A percentile compares a stretch with the other conserved stretches of the same genome.
Evolutionary conservation across 2,113 vertebrate species (phyloP).

Genomic region (Mesoclemmys tuberculata): DNA sequence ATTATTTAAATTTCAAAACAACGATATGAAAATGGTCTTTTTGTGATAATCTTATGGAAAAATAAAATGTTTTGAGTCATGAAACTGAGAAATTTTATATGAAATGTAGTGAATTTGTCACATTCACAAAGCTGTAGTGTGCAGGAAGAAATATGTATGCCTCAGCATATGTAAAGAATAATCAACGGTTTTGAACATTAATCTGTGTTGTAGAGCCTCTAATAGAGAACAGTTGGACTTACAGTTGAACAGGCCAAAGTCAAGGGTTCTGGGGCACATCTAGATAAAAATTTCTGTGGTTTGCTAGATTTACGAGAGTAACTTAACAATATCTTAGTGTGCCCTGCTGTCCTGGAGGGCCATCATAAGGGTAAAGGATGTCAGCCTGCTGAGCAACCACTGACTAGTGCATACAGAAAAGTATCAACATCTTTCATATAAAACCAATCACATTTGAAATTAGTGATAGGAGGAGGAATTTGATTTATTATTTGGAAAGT

Average conservation of each 20-base stretch:
- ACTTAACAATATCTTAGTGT: constrained; percentile 25
- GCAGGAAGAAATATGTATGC: not conserved
- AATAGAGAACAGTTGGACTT: not conserved
- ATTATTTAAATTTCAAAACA: not conserved
- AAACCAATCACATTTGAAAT: constrained; percentile 79
- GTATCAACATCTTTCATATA: constrained; percentile 66
- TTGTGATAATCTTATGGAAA: not conserved
- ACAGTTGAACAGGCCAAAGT: constrained; percentile 7
- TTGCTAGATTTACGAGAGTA: constrained; percentile 5
- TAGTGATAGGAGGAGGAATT: constrained; percentile 52
- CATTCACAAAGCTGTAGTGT: not conserved
- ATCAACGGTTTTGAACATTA: not conserved
- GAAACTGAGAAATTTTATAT: not conserved
- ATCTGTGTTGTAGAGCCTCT: not conserved
- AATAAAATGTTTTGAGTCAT: not conserved
- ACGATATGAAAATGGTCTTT: not conserved
- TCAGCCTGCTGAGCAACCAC: constrained; percentile 60
- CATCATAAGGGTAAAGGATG: constrained; percentile 73
- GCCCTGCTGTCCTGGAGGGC: constrained; percentile 31
- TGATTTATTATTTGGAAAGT: constrained; percentile 61
- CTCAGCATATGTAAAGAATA: not conserved
- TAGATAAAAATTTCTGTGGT: not conserved
- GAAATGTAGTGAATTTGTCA: not conserved
- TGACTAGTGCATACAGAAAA: constrained; percentile 60
- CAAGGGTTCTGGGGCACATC: not conserved